Base-by-base conservation (phyloP, 2,797 vertebrate species). In the Echiichthys vipera region DNA sequence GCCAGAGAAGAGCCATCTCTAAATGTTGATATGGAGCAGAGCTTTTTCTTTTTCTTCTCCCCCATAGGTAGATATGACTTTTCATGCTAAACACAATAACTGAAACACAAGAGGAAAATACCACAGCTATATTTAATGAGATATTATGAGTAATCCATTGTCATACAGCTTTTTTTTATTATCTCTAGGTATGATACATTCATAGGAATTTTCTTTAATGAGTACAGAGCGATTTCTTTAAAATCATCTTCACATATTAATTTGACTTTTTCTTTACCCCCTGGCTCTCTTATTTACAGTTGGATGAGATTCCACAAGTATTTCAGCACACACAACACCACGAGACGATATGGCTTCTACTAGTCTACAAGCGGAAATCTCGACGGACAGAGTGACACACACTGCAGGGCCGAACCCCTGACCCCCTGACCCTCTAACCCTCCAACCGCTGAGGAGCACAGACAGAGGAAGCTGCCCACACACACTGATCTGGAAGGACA, bases 281-380 rank as follows among this genome's bases (percentile, higher is more conserved):
- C 15, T 6, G 76, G 84, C 84, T 86, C 90, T 93, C 83, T 87
- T 91, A 94, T 93, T 86, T 92, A 95, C 95, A 96, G 56, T 81
- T 88, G 58, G 71, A 92, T 87, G 93, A 94, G 92, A 89, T 88
- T 93, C 81, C 84, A 94, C 90, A 91, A 81, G 84, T 94, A 93
- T 94, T 90, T 81, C 91, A 93, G 88, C 93, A 90, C 94, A 91
- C 91, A 96, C 93, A 92, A 90, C 89, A 95, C 36, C 53, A 84
- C 72, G 80, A 93, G 93, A 94, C 90, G 91, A 81, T 84, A 96
- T 96, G 94, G 95, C 94, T 95, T 96, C 93, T 90, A 94, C 86
- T n/a, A 92, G 93, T 95, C 93, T 93, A 96, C 89, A 91, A 92
- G 90, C 91, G 88, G 79, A 90, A 90, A 91, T 84, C 67, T 63